A percentile compares a stretch with the other conserved stretches of the same genome.
phyloP scores from a whole-genome alignment of 2,888 invertebrate genomes.

The Poecilus cupreus region DNA sequence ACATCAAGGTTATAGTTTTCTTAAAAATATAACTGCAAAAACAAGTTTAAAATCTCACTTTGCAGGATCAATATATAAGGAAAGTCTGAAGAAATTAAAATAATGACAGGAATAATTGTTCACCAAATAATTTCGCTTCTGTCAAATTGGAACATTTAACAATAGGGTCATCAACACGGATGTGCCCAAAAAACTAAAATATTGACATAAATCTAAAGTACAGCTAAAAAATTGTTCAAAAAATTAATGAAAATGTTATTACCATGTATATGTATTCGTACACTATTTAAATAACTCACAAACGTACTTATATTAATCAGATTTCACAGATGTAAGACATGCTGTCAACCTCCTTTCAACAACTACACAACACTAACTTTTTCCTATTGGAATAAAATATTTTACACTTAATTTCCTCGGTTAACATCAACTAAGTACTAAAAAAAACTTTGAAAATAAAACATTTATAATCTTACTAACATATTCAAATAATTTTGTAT shows the following conservation, averaged over 20 bases:
- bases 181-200: slow-evolving; percentile 27
- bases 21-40: background rate
- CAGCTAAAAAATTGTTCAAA: background rate
- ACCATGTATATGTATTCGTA: slow-evolving; percentile 38
- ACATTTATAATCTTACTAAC: background rate
- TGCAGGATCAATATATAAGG: background rate
- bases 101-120: background rate
- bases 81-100: background rate
- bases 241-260: slow-evolving; percentile 18
- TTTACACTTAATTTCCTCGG: background rate
- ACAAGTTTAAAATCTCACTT: background rate
- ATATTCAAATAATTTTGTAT: slow-evolving; percentile 12
- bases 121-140: slow-evolving; percentile 2
- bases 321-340: slow-evolving; percentile 50
- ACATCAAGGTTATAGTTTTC: slow-evolving; percentile 27
- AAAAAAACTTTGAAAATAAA: background rate
- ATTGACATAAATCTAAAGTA: background rate
- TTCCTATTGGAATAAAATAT: background rate
- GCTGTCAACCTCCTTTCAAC: slow-evolving; percentile 45
- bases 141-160: slow-evolving; percentile 43
- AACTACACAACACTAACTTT: slow-evolving; percentile 40
- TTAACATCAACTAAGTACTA: background rate
- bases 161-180: slow-evolving; percentile 53
- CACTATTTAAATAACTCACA: slow-evolving; percentile 40
- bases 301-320: slow-evolving; percentile 29